phyloP scores from a whole-genome alignment of 2,888 invertebrate genomes.

The Heliconius hortense region DNA sequence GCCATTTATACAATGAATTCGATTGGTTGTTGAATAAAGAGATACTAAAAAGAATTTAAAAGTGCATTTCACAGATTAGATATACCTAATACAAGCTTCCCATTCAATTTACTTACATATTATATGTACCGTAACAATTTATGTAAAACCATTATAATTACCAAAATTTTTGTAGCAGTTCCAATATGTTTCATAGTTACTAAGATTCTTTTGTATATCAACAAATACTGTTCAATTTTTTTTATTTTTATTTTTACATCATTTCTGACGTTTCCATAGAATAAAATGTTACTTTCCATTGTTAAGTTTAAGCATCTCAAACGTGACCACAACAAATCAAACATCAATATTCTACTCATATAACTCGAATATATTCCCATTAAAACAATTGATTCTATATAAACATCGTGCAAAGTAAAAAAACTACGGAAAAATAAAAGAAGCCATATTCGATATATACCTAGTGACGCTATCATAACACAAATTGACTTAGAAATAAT shows the following conservation, averaged over 20 bases:
- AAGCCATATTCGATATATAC: neutral
- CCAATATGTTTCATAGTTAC: neutral
- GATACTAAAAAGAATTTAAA: too few species aligned
- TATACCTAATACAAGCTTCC: too few species aligned
- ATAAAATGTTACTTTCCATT: neutral
- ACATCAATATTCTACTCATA: constrained; percentile 8
- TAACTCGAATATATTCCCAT: constrained; percentile 4
- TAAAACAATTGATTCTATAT: neutral
- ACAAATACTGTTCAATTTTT: neutral
- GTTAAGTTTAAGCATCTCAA: constrained; percentile 5
- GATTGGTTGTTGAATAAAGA: too few species aligned
- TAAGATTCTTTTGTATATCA: constrained; percentile 7
- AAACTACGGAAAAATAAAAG: neutral
- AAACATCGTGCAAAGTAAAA: neutral
- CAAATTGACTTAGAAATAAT: neutral
- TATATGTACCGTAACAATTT: neutral
- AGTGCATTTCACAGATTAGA: too few species aligned
- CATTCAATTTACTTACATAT: neutral
- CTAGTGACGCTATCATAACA: neutral
- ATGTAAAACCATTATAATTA: neutral
- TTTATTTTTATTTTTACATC: neutral
- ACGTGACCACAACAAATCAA: neutral
- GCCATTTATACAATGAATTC: too few species aligned
- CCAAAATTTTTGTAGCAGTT: constrained; percentile 1
- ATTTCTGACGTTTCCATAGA: neutral